These are phyloP conservation scores for Indicator indicator DNA, from an alignment of 2,113 vertebrate genomes.

Conservation along the genomic window DNA sequence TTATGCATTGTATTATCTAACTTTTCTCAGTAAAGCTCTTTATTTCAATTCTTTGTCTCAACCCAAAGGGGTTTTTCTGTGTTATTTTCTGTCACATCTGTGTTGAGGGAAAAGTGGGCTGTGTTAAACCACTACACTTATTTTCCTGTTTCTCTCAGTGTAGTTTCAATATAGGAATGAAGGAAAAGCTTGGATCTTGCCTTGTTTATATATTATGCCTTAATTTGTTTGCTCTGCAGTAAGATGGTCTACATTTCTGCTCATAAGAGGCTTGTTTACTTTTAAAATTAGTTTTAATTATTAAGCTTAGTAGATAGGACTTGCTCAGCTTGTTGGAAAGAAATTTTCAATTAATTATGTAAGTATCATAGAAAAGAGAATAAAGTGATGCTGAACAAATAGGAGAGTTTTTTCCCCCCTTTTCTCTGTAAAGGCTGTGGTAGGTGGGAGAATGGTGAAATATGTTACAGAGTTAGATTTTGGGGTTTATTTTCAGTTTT, in stretches of 20 bases:
- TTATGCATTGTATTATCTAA: too few relatives aligned
- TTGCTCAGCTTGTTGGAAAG: not conserved
- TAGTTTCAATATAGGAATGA: not conserved
- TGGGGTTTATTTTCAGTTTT: not conserved
- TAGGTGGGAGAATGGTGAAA: not conserved
- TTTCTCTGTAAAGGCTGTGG: not conserved
- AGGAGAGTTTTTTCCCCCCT: not conserved
- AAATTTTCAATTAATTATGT: not conserved
- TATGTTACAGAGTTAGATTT: not conserved
- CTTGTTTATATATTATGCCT: not conserved
- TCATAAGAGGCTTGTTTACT: not conserved
- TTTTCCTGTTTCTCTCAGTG: not conserved
- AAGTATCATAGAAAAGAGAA: not conserved
- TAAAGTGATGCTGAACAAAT: not conserved
- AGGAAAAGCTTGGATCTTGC: not conserved
- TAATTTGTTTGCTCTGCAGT: not conserved
- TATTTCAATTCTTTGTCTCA: too few relatives aligned
- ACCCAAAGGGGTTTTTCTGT: too few relatives aligned
- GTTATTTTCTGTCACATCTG: too few relatives aligned
- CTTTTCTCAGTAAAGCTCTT: too few relatives aligned
- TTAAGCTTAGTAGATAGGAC: not conserved
- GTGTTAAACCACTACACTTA: too few relatives aligned
- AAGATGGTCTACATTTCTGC: not conserved
- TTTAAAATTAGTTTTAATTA: not conserved
- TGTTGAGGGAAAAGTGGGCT: too few relatives aligned